These are phyloP conservation scores for Drosophila rellima DNA, from an alignment of 2,888 invertebrate species.

Conservation along the genomic window DNA sequence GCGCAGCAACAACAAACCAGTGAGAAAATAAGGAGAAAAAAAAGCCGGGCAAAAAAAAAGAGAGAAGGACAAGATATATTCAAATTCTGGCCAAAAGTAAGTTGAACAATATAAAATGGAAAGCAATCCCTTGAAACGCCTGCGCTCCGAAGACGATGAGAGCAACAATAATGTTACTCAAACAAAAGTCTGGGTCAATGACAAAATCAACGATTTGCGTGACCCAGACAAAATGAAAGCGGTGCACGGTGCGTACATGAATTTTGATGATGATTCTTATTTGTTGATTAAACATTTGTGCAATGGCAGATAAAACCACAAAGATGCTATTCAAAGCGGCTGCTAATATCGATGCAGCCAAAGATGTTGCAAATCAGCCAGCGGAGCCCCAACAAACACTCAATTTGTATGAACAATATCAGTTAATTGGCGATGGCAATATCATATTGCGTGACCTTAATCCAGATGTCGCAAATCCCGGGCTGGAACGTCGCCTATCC, in stretches of 20 bases:
- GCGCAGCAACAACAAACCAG: neutral
- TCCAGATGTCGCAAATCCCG: conserved; percentile 54
- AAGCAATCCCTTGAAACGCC: conserved; percentile 48
- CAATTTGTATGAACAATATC: conserved; percentile 51
- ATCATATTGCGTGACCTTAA: conserved; percentile 65
- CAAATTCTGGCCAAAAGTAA: neutral
- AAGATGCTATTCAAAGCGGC: conserved; percentile 71
- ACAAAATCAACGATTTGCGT: conserved; percentile 64
- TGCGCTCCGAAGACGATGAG: conserved; percentile 64
- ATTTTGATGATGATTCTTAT: neutral
- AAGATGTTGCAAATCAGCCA: neutral
- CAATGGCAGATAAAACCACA: conserved; percentile 69
- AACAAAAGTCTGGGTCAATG: conserved; percentile 70
- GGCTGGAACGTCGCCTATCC: conserved; percentile 50
- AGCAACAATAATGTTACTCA: conserved; percentile 64
- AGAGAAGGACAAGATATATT: neutral
- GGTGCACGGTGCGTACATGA: conserved; percentile 67
- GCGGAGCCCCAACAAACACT: neutral
- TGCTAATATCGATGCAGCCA: conserved; percentile 33
- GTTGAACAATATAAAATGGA: conserved; percentile 29
- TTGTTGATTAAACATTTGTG: neutral
- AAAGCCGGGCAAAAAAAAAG: conserved; percentile 1
- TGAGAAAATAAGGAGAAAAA: neutral
- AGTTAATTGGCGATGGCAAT: conserved; percentile 71
- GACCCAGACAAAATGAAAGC: conserved; percentile 74